phyloP scores from a whole-genome alignment of 2,113 vertebrate species.

The Lycaon pictus region DNA sequence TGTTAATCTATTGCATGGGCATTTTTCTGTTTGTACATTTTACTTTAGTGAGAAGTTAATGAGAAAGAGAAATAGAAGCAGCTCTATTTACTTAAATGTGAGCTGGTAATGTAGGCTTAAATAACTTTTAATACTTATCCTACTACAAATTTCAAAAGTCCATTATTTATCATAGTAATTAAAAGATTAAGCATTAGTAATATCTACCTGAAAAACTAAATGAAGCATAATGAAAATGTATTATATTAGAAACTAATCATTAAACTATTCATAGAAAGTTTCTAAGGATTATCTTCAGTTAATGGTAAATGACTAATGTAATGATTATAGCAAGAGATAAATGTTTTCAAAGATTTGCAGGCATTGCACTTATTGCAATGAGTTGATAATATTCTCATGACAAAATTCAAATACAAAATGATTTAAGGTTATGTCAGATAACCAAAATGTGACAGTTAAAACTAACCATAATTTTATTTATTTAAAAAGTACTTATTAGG shows the following conservation, averaged over 20 bases:
- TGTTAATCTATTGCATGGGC: not conserved
- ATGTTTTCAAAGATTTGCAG: not conserved
- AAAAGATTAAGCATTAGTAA: not conserved
- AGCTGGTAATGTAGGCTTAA: not conserved
- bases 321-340: not conserved
- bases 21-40: not conserved
- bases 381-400: not conserved
- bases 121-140: not conserved
- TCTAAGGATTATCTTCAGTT: not conserved
- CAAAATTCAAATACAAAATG: not conserved
- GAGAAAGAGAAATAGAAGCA: not conserved
- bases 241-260: not conserved
- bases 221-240: not conserved
- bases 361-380: not conserved
- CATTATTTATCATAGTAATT: not conserved
- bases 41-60: not conserved
- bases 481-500: not conserved
- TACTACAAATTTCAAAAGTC: not conserved
- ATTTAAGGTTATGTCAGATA: not conserved
- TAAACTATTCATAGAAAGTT: not conserved
- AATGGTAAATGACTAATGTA: not conserved
- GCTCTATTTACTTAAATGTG: not conserved
- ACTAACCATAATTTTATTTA: not conserved
- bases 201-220: not conserved
- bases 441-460: not conserved